Evolutionary conservation across 2,797 vertebrate genomes (phyloP).

Genomic region (Tragopan temminckii): DNA sequence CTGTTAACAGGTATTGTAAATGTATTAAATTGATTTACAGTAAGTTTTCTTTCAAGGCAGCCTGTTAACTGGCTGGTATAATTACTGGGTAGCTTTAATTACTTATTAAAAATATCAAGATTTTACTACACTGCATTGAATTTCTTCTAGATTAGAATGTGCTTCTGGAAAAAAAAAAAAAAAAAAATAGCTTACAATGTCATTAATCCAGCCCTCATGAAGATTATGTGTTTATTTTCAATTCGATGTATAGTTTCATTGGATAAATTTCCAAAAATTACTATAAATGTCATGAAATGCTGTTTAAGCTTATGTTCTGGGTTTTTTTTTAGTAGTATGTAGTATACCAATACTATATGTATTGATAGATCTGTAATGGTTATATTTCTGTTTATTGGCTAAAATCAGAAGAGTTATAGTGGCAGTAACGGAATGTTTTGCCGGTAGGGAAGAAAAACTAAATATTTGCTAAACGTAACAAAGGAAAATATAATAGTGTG

Average conservation of each 20-base stretch:
- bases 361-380: neutral
- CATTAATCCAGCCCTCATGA: neutral
- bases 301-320: neutral
- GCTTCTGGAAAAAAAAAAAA: neutral
- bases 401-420: neutral
- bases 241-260: neutral
- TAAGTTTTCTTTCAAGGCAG: neutral
- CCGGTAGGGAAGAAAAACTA: neutral
- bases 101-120: neutral
- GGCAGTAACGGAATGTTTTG: neutral
- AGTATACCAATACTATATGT: neutral
- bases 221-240: neutral
- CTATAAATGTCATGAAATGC: neutral
- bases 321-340: neutral
- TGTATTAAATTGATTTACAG: neutral
- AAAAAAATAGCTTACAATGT: neutral
- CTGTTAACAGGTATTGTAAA: neutral
- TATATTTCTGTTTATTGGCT: conserved; percentile 2
- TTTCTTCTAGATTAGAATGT: neutral
- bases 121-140: neutral
- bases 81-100: neutral
- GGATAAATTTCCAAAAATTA: neutral
- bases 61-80: neutral
- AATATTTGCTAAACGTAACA: neutral
- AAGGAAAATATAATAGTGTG: neutral